phyloP scores from a whole-genome alignment of 2,113 vertebrate species.

The Falco punctatus region DNA sequence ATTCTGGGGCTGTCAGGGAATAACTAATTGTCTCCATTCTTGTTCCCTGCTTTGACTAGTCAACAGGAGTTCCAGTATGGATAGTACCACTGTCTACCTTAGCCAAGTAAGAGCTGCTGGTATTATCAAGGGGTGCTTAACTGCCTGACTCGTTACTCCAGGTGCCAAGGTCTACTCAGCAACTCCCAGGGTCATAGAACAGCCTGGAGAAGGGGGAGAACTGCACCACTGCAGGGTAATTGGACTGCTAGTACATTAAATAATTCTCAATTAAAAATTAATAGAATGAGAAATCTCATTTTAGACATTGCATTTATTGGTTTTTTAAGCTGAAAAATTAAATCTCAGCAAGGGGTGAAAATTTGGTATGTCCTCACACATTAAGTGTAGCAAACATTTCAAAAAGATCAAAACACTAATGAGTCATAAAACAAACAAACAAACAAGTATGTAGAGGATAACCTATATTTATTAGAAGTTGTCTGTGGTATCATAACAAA shows the following conservation, averaged over 20 bases:
- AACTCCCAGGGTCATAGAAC: no score
- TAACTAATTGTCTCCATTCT: no score
- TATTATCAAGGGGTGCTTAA: no score
- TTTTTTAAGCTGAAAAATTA: constrained; percentile 22
- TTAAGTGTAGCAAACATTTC: neutral
- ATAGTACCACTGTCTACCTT: no score
- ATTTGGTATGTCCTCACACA: neutral
- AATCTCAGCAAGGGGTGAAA: neutral
- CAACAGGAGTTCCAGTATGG: no score
- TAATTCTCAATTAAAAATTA: neutral
- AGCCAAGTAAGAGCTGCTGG: no score
- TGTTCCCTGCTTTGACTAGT: no score
- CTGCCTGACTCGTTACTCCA: no score
- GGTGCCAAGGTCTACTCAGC: no score
- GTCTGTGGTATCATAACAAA: neutral
- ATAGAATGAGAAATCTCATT: neutral
- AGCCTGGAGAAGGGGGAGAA: no score
- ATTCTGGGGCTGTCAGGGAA: no score
- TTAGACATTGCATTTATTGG: neutral
- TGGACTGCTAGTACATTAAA: neutral
- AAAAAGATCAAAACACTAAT: neutral
- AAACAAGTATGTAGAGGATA: neutral
- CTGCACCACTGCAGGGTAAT: neutral
- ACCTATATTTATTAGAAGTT: neutral
- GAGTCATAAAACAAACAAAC: neutral